Conservation (phyloP, 2,113 vertebrate genomes). For the Oryzias javanicus region DNA sequence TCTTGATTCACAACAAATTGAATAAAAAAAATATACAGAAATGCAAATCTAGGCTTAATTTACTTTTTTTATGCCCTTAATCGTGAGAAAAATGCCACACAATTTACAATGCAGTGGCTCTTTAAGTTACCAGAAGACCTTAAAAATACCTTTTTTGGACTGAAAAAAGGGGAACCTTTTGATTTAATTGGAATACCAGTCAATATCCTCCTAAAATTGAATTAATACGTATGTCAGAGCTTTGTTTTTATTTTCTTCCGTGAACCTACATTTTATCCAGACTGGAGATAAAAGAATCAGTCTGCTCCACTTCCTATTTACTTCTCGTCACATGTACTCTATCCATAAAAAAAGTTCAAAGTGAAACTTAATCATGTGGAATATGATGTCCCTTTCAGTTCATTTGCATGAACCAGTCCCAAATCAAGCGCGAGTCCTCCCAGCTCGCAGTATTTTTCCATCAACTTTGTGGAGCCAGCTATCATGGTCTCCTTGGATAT, state of each 20-base stretch:
- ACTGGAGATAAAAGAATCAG: conserved; percentile 4
- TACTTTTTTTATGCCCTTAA: too few species aligned
- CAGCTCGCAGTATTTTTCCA: conserved; percentile 39
- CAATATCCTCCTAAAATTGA: neutral
- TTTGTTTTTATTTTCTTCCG: neutral
- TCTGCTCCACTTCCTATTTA: conserved; percentile 16
- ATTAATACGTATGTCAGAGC: conserved; percentile 1
- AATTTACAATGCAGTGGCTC: too few species aligned
- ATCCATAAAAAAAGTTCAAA: conserved; percentile 41
- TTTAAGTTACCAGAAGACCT: too few species aligned
- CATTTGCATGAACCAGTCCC: conserved; percentile 55
- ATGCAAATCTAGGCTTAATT: too few species aligned
- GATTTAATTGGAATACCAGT: too few species aligned
- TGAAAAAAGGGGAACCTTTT: too few species aligned
- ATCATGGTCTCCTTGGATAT: conserved; percentile 65
- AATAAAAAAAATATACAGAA: too few species aligned
- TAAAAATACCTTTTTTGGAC: too few species aligned
- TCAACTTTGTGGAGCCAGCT: conserved; percentile 57
- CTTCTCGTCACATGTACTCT: conserved; percentile 16
- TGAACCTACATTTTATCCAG: neutral
- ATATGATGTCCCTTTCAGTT: conserved; percentile 22
- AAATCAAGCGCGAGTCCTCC: conserved; percentile 39
- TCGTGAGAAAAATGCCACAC: too few species aligned
- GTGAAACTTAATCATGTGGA: conserved; percentile 21
- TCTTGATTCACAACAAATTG: too few species aligned